These are phyloP conservation scores for Abramis brama DNA, from an alignment of 2,113 vertebrate species.

Conservation along the genomic window DNA sequence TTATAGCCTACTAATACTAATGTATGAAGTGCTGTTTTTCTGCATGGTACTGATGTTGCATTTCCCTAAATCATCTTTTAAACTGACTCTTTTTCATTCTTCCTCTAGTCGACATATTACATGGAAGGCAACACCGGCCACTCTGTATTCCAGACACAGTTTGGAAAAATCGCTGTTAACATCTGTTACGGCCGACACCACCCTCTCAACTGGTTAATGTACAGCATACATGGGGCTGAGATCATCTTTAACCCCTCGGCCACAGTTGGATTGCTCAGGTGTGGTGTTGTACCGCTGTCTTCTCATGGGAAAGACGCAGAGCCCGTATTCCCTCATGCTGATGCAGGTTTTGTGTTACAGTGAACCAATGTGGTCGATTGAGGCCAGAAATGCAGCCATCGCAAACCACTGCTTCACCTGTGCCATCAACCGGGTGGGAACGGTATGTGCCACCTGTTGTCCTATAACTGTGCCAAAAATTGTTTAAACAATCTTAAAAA, in stretches of 20 bases:
- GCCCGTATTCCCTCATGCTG: background rate
- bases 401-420: conserved; percentile 96
- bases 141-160: conserved; percentile 91
- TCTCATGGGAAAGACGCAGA: background rate
- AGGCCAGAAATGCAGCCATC: conserved; percentile 94
- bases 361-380: conserved; percentile 92
- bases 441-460: conserved; percentile 74
- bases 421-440: conserved; percentile 93
- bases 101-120: conserved; percentile 89
- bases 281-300: background rate
- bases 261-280: conserved; percentile 92
- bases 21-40: background rate
- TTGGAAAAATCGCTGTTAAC: conserved; percentile 90
- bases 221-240: conserved; percentile 91
- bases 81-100: background rate
- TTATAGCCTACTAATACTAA: background rate
- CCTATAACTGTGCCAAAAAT: background rate
- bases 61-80: too few species aligned
- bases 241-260: conserved; percentile 98
- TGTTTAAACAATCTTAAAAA: background rate
- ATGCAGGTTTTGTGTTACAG: conserved; percentile 70
- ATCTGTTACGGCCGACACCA: conserved; percentile 97
- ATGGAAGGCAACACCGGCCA: conserved; percentile 95
- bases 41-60: background rate
- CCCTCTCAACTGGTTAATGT: conserved; percentile 98